Base-by-base conservation (phyloP, 2,113 vertebrate genomes). In the Trogon surrucura region DNA sequence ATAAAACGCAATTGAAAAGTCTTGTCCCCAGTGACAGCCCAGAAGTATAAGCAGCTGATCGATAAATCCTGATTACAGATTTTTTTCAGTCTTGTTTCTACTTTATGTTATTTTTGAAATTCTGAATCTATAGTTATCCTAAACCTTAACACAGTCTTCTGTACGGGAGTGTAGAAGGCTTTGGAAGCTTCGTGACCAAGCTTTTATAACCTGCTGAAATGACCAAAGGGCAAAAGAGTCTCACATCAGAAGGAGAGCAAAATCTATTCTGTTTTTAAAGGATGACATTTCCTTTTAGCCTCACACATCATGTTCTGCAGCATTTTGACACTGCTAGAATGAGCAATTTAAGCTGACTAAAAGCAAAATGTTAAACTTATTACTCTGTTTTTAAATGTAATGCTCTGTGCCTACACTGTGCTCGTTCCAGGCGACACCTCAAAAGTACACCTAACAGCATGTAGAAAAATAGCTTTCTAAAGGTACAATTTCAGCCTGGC, bases 331-430 rank as follows among this genome's bases (percentile, higher is more conserved):
- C 61, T 62, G 67, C 48, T 74, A 66, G 85, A 80, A 83, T 66
- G 36, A 94, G 79, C 73, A 87, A 94, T 73, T 82, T 61, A 58
- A 51, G 32, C n/a, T 82, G 74, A 50, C 70, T 77, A 58, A 88
- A 89, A 73, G 70, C 50, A 73, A 89, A 95, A 85, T 62, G 71
- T 88, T 87, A 77, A 85, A 85, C 62, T 81, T 44, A 26, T 47
- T 51, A 84, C 32, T 61, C 9, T 54, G 48, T 7, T 72, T 36
- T 93, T 44, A 71, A 87, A 93, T 88, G 16, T 19, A n/a, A 44
- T 61, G 27, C 70, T 86, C 26, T 84, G 19, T 78, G 51, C 36
- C 78, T 62, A 20, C 41, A 41, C 44, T 66, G 53, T 86, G 69
- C 57, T 56, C 29, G 21, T 69, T 79, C 71, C 80, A 36, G 5